Evolutionary conservation across 2,113 vertebrate species (phyloP).

Genomic region (Cyprinodon tularosa): DNA sequence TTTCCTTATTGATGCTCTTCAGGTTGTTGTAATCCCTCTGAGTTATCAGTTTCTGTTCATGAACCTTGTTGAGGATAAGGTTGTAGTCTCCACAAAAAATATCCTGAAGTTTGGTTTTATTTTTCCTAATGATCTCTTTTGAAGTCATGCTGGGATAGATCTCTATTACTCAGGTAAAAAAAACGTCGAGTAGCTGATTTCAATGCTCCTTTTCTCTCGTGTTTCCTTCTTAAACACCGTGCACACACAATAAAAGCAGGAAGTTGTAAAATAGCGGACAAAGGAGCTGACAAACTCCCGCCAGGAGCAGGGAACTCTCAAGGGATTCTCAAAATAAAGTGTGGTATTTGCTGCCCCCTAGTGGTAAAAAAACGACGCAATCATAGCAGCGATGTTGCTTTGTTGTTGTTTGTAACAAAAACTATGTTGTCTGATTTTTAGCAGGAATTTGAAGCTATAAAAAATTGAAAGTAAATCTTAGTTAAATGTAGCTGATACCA

Average conservation of each 20-base stretch:
- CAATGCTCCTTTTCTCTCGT: neutral
- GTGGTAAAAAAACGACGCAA: neutral
- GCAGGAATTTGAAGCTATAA: too few relatives aligned
- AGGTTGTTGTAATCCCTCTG: too few relatives aligned
- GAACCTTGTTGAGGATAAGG: slow-evolving; percentile 54
- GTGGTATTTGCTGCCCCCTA: neutral
- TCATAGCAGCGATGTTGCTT: too few relatives aligned
- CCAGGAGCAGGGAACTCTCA: neutral
- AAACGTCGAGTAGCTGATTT: neutral
- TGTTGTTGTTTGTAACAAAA: too few relatives aligned
- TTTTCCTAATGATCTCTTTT: slow-evolving; percentile 15
- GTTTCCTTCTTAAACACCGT: neutral
- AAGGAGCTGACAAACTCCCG: neutral
- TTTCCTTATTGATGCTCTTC: too few relatives aligned
- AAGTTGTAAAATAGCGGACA: too few relatives aligned
- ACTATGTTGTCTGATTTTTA: too few relatives aligned
- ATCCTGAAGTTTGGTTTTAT: slow-evolving; percentile 34
- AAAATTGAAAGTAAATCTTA: too few relatives aligned
- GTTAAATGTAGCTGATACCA: too few relatives aligned
- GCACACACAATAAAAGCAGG: too few relatives aligned
- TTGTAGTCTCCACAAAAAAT: slow-evolving; percentile 40
- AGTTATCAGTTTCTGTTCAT: slow-evolving; percentile 26
- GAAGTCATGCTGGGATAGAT: slow-evolving; percentile 39
- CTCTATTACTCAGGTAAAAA: neutral
- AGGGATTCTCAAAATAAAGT: neutral